These are phyloP conservation scores for Leptoclinus maculatus DNA, from an alignment of 2,797 vertebrate genomes.

Conservation along the genomic window DNA sequence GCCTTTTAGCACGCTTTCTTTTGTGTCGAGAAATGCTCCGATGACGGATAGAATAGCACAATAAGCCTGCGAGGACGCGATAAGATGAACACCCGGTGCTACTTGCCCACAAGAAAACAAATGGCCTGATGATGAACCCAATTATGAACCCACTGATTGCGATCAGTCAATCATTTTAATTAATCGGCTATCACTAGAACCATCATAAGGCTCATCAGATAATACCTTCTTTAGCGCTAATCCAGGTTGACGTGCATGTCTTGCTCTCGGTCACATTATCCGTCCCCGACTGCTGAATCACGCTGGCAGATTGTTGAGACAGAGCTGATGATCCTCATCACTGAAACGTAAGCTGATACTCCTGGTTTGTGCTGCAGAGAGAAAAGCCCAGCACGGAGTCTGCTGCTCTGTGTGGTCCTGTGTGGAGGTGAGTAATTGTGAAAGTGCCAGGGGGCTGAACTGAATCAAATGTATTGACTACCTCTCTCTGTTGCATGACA, in stretches of 20 bases:
- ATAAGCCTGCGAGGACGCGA: conserved; percentile 46
- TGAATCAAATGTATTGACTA: conserved; percentile 76
- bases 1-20: conserved; percentile 44
- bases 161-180: conserved; percentile 66
- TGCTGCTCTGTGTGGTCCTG: conserved; percentile 27
- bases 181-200: conserved; percentile 48
- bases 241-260: conserved; percentile 49
- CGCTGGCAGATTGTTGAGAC: conserved; percentile 28
- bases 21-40: conserved; percentile 42
- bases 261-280: conserved; percentile 44
- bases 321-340: conserved; percentile 21
- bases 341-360: conserved; percentile 37
- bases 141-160: conserved; percentile 52
- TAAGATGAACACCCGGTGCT: conserved; percentile 48
- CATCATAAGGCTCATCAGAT: conserved; percentile 57
- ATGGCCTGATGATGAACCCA: conserved; percentile 49
- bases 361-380: conserved; percentile 13
- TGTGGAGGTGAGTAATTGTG: conserved; percentile 59
- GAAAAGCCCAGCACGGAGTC: conserved; percentile 13
- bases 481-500: conserved; percentile 64
- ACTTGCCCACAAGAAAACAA: conserved; percentile 38
- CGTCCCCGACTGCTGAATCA: conserved; percentile 35
- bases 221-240: conserved; percentile 42
- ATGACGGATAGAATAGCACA: conserved; percentile 58
- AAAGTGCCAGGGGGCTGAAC: conserved; percentile 66